Conservation (phyloP, 2,113 vertebrate species). For the Aptenodytes patagonicus region DNA sequence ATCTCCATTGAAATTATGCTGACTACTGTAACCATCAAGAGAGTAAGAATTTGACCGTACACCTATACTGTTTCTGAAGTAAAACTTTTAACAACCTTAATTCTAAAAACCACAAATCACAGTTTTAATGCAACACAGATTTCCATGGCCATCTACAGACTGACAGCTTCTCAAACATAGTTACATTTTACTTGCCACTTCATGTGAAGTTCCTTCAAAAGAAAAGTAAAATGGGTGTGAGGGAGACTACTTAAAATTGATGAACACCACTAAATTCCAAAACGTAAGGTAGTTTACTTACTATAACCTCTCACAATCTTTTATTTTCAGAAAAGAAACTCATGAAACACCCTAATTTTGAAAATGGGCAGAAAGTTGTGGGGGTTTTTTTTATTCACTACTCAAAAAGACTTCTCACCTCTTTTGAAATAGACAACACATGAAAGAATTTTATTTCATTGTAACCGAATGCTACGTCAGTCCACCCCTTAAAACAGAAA, state of each 20-base stretch:
- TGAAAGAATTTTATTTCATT: not conserved
- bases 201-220: not conserved
- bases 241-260: not conserved
- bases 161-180: not conserved
- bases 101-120: not conserved
- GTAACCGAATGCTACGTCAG: not conserved
- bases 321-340: not conserved
- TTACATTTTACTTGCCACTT: not conserved
- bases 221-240: not conserved
- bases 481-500: not conserved
- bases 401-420: not conserved
- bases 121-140: not conserved
- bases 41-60: not conserved
- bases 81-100: not conserved
- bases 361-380: not conserved
- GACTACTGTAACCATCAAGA: not conserved
- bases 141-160: not conserved
- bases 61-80: not conserved
- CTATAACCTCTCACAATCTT: not conserved
- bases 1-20: not conserved
- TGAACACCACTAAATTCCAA: not conserved
- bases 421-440: not conserved
- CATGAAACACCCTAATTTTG: not conserved
- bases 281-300: not conserved
- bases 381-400: rapidly evolving